These are phyloP conservation scores for human DNA, from an alignment of 2,113 vertebrate genomes.

Conservation along the genomic window GRCh38 chr1:149742001-149742500, in stretches of 20 bases:
- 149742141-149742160: accelerated
- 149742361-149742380: neutral
- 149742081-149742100: neutral
- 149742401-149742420: neutral
- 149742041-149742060: accelerated
- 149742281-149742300: neutral
- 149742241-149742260: too few relatives aligned
- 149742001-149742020: neutral
- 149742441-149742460: neutral
- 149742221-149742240: neutral
- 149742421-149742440: neutral
- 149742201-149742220: neutral
- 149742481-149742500: neutral
- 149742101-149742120: neutral
- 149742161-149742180: accelerated
- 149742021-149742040: neutral
- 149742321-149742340: neutral
- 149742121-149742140: neutral
- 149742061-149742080: neutral
- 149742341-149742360: neutral
- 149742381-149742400: neutral
- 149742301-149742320: neutral
- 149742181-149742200: neutral
- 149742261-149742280: neutral
- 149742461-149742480: neutral